These are phyloP conservation scores for Hemibagrus wyckioides DNA, from an alignment of 2,113 vertebrate genomes.

Conservation along the genomic window DNA sequence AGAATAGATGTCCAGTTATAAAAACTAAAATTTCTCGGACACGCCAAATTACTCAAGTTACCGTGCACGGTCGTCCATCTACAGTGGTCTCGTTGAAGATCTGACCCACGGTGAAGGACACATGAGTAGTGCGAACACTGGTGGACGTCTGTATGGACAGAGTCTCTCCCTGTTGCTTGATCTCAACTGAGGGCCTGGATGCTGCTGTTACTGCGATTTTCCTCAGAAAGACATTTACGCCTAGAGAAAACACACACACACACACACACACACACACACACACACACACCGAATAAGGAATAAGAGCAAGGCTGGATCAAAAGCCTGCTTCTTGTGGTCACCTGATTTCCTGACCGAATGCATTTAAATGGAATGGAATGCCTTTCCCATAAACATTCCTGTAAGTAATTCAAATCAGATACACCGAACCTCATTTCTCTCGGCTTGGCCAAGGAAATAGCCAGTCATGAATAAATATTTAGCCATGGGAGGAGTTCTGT, in stretches of 20 bases:
- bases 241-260: slow-evolving; percentile 68
- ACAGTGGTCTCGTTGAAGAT: slow-evolving; percentile 90
- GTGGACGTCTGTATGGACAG: slow-evolving; percentile 91
- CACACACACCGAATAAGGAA: slow-evolving; percentile 28
- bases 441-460: slow-evolving; percentile 5
- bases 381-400: neutral
- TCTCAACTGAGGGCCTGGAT: slow-evolving; percentile 86
- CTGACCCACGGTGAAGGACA: slow-evolving; percentile 87
- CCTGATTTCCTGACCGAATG: slow-evolving; percentile 34
- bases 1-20: neutral
- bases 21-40: neutral
- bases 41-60: slow-evolving; percentile 48
- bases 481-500: neutral
- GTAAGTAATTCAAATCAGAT: slow-evolving; percentile 25
- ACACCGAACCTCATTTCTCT: neutral
- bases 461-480: slow-evolving; percentile 2
- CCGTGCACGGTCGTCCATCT: slow-evolving; percentile 89
- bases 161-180: slow-evolving; percentile 83
- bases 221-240: slow-evolving; percentile 87
- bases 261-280: too few species aligned
- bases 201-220: slow-evolving; percentile 88
- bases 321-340: neutral
- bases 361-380: slow-evolving; percentile 30
- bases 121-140: slow-evolving; percentile 85
- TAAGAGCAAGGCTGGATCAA: slow-evolving; percentile 14